These are phyloP conservation scores for Empis stercorea DNA, from an alignment of 2,888 invertebrate genomes.

Conservation along the genomic window DNA sequence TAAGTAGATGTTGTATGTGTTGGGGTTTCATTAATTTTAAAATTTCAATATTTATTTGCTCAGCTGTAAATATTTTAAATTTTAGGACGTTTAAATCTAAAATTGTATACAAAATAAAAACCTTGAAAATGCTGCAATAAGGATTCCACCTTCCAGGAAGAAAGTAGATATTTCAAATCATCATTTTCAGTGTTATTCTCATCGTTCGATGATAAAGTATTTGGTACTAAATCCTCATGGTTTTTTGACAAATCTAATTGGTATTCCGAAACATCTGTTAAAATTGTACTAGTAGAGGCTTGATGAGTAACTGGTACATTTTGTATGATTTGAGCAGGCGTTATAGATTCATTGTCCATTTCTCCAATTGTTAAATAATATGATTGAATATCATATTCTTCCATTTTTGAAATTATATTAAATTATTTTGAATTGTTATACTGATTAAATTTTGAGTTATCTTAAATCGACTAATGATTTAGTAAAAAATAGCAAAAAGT, in stretches of 20 bases:
- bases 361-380: too few relatives aligned
- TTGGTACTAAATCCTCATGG: too few relatives aligned
- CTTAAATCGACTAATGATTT: neutral
- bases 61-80: constrained; percentile 1
- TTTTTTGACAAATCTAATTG: neutral
- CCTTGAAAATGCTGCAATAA: neutral
- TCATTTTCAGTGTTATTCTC: neutral
- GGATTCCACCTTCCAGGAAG: neutral
- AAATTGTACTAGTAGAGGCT: too few relatives aligned
- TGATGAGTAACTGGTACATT: neutral
- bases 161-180: neutral
- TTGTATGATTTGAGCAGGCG: neutral
- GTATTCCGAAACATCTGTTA: too few relatives aligned
- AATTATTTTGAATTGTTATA: neutral
- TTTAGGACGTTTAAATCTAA: neutral
- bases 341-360: neutral
- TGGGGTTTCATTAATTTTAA: constrained; percentile 12
- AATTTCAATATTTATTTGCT: neutral
- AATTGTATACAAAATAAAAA: neutral
- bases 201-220: too few relatives aligned
- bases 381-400: too few relatives aligned
- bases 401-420: neutral
- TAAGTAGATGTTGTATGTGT: constrained; percentile 14
- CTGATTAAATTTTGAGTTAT: too few relatives aligned
- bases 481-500: neutral